A percentile compares a stretch with the other conserved stretches of the same genome.
Evolutionary conservation across 2,113 vertebrate species (phyloP).

Genomic region (Chloropsis cyanopogon): DNA sequence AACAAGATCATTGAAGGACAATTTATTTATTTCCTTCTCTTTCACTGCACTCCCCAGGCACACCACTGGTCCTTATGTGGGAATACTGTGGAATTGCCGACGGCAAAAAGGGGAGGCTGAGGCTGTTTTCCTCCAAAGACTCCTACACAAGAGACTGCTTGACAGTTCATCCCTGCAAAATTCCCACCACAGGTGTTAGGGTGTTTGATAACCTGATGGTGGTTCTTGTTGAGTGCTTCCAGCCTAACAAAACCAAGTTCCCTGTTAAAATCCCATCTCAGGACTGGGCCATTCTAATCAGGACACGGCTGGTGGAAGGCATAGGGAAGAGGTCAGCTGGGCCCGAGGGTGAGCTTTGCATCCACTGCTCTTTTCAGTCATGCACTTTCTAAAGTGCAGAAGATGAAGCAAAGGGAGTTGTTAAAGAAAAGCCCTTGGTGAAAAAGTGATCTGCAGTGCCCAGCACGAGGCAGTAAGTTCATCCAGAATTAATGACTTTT

Average conservation of each 20-base stretch:
- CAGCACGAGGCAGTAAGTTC: background rate
- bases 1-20: background rate
- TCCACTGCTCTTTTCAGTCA: background rate
- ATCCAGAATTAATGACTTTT: background rate
- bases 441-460: background rate
- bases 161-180: background rate
- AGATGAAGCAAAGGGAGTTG: background rate
- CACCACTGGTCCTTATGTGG: background rate
- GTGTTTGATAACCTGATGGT: background rate
- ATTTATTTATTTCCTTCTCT: background rate
- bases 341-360: background rate
- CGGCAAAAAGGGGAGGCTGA: background rate
- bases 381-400: background rate
- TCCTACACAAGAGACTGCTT: background rate
- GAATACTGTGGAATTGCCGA: background rate
- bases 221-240: background rate
- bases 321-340: accelerated
- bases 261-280: background rate
- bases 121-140: background rate
- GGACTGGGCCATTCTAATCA: background rate
- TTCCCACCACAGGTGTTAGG: background rate
- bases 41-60: background rate
- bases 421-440: background rate
- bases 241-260: background rate
- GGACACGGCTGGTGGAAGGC: background rate